These are phyloP conservation scores for Brachionus rotundiformis DNA, from an alignment of 1,140 invertebrate genomes.

Conservation along the genomic window DNA sequence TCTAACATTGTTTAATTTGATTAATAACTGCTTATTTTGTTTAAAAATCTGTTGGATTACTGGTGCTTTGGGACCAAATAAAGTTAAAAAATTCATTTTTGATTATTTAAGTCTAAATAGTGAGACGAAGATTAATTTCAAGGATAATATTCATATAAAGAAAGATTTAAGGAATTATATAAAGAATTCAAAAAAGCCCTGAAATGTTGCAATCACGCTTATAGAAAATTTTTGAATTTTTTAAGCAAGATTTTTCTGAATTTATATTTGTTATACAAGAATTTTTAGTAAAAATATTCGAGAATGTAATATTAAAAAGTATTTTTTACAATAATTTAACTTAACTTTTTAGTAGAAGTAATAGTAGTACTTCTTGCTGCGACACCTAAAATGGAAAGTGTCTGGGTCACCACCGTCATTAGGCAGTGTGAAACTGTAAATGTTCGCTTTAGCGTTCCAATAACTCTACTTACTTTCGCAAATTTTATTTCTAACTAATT, in stretches of 20 bases:
- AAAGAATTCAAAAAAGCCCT: not conserved
- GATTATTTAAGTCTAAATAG: not conserved
- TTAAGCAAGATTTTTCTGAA: not conserved
- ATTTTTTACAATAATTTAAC: no score
- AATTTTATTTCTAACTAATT: no score
- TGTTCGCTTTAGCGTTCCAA: no score
- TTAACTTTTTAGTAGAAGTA: no score
- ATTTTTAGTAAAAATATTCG: not conserved
- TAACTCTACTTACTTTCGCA: no score
- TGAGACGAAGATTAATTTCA: not conserved
- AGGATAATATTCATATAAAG: not conserved
- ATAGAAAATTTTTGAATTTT: not conserved
- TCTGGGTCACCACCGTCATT: no score
- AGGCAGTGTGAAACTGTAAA: no score
- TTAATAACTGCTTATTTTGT: constrained; percentile 35
- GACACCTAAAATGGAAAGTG: no score
- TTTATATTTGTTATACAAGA: constrained; percentile 1
- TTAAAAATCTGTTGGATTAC: not conserved
- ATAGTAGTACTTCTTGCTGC: no score
- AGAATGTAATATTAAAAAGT: not conserved
- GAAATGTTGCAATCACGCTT: constrained; percentile 46
- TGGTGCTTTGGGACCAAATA: constrained; percentile 17
- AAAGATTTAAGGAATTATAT: not conserved
- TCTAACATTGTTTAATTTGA: constrained; percentile 8
- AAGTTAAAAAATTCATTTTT: constrained; percentile 41